Evolutionary conservation across 1,140 invertebrate species (phyloP), one percentile per base, ranked within the genome.

Genomic region (Himalopsyche phryganea): DNA sequence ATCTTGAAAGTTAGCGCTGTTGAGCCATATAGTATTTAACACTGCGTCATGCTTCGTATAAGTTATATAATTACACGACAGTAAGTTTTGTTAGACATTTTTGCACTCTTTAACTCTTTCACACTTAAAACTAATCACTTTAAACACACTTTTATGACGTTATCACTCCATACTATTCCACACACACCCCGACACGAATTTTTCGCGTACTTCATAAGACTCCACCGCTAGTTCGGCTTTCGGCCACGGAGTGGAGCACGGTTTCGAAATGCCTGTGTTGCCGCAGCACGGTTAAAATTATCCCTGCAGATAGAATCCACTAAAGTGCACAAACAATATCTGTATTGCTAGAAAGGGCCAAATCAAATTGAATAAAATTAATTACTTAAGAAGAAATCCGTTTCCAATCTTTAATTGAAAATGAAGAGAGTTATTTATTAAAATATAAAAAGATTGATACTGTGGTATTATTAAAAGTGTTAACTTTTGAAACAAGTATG

Each of bases 131-230:
- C 74, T 75, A 74, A 68, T 72, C 75, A 76, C 74, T 74, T 74
- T 75, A 72, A 73, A 76, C 73, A 74, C 75, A 76, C 74, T 75
- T 70, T 51, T 72, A 59, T 66, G 62, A 70, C 74, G 53, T 74
- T 77, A 76, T 76, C 74, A 77, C 75, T 77, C 74, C 74, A 76
- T 77, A 73, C 73, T 77, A 72, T 72, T 70, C 70, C 73, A 75
- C 75, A 74, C 74, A 73, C 74, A 70, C 74, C 48, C 23, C 47
- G 28, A 49, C 28, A 41, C 58, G 50, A 17, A 41, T 17, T 51
- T 46, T 47, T 42, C 35, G 69, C 71, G 70, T 69, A 40, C 45
- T 40, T 45, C 53, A 33, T 42, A 23, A 19, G 20, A 54, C 51
- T 40, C 33, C 53, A 33, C 44, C 14, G 28, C 45, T 55, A 54